Evolutionary conservation across 2,888 invertebrate genomes (phyloP).

Genomic region (Magallana nippona): DNA sequence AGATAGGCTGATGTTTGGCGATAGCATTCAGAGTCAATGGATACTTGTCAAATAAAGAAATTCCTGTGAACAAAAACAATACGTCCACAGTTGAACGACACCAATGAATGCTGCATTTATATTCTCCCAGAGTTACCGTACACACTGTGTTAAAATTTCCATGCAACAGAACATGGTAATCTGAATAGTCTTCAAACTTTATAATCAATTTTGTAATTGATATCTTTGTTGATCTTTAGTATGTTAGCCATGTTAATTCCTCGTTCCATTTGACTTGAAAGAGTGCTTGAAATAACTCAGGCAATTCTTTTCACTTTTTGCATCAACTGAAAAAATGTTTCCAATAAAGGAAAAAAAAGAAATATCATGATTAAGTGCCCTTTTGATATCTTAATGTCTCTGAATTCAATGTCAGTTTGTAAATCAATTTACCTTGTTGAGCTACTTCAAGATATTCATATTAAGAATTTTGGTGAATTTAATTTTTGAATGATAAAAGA

Average conservation of each 20-base stretch:
- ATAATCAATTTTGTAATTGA: neutral
- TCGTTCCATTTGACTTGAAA: neutral
- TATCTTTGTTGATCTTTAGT: neutral
- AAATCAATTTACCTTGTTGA: too few species aligned
- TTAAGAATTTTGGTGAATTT: too few species aligned
- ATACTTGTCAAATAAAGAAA: constrained; percentile 4
- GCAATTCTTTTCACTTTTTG: neutral
- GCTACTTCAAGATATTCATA: too few species aligned
- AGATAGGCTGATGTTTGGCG: constrained; percentile 21
- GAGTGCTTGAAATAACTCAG: neutral
- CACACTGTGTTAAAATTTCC: neutral
- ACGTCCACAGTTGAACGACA: constrained; percentile 14
- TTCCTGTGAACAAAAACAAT: constrained; percentile 25
- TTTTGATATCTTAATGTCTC: neutral
- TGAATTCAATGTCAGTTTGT: too few species aligned
- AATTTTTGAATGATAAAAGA: too few species aligned
- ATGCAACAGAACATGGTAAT: neutral
- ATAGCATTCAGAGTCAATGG: constrained; percentile 19
- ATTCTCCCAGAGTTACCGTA: constrained; percentile 7
- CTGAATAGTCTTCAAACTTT: neutral
- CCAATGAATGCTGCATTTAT: constrained; percentile 10
- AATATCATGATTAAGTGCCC: neutral
- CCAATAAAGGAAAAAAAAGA: neutral
- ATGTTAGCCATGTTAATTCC: neutral
- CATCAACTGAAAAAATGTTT: neutral